Evolutionary conservation across 2,113 vertebrate species (phyloP), one percentile per base, ranked within the genome.

Genomic region (Alaudala cheleensis): DNA sequence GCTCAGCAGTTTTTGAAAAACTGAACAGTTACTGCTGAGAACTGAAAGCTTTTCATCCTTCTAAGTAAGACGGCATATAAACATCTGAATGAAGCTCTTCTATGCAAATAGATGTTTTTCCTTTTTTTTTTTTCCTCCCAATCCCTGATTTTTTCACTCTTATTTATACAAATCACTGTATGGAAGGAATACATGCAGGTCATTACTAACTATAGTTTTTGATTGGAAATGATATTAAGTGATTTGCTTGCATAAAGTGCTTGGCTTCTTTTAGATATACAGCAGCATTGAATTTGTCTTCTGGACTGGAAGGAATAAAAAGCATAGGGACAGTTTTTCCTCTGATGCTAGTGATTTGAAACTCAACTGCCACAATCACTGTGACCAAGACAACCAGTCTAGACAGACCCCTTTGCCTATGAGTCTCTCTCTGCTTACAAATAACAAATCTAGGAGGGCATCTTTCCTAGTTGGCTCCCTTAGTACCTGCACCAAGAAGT

Each of bases 81-180:
- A 72, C 22, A 2, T 67, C 28, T 62, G 25, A 16, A 72, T 58
- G 5, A 87, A 77, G 6, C 12, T 77, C 16, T 62, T 42, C 23
- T 29, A 11, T 66, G 11, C 9, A 86, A 83, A n/a, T 6, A 60
- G 19, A 7, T 11, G n/a, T n/a, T 20, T 50, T 53, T 49, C 62
- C 3, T 16, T 4, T 4, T 22, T 26, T 8, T 21, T 33, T 53
- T 56, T 34, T 28, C 47, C 14, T 1, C 2, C 6, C 5, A 47
- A 2, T 72, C 2, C 1, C 33, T 37, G 39, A 53, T 40, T 62
- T 64, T 26, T 34, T 62, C 8, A 33, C 13, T 64, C 11, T 44
- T 51, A 17, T 66, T 74, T 58, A 28, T 39, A 39, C 13, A 81
- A 50, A 62, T 9, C 17, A 33, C 18, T 53, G 7, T 25, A 37